These are phyloP conservation scores for Neogobius melanostomus DNA, from an alignment of 2,113 vertebrate species.

Conservation along the genomic window DNA sequence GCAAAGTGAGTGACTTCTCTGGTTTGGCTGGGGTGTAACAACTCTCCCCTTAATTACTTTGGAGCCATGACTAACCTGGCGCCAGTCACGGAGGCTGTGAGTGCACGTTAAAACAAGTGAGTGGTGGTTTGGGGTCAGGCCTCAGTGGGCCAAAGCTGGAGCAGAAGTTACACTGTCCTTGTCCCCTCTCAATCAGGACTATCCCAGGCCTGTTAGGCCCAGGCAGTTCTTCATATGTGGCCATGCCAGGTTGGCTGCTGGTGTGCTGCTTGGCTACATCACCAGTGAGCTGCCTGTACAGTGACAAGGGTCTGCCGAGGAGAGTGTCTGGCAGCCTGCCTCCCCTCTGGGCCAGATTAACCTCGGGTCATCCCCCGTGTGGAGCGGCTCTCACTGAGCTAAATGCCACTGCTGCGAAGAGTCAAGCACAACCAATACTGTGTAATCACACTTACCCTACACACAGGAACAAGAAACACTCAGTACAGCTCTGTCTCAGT, in stretches of 20 bases:
- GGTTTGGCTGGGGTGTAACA: constrained; percentile 76
- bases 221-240: constrained; percentile 61
- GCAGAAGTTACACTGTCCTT: constrained; percentile 69
- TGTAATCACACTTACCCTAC: constrained; percentile 42
- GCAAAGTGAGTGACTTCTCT: constrained; percentile 76
- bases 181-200: constrained; percentile 69
- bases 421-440: constrained; percentile 51
- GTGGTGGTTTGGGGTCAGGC: constrained; percentile 65
- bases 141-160: constrained; percentile 38
- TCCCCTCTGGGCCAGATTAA: constrained; percentile 77
- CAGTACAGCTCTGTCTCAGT: constrained; percentile 10
- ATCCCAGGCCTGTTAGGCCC: constrained; percentile 68
- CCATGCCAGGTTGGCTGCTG: constrained; percentile 54
- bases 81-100: constrained; percentile 68
- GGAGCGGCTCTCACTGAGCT: constrained; percentile 66
- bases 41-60: constrained; percentile 79
- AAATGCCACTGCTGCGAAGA: constrained; percentile 62
- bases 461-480: constrained; percentile 32
- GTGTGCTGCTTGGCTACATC: constrained; percentile 38
- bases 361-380: constrained; percentile 68
- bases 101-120: constrained; percentile 70
- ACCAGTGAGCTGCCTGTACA: constrained; percentile 19
- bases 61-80: constrained; percentile 75
- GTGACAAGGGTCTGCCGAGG: constrained; percentile 32
- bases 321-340: constrained; percentile 56